A percentile compares a stretch with the other conserved stretches of the same genome.
Evolutionary conservation across 2,113 vertebrate species (phyloP).

Genomic region (Panurus biarmicus): DNA sequence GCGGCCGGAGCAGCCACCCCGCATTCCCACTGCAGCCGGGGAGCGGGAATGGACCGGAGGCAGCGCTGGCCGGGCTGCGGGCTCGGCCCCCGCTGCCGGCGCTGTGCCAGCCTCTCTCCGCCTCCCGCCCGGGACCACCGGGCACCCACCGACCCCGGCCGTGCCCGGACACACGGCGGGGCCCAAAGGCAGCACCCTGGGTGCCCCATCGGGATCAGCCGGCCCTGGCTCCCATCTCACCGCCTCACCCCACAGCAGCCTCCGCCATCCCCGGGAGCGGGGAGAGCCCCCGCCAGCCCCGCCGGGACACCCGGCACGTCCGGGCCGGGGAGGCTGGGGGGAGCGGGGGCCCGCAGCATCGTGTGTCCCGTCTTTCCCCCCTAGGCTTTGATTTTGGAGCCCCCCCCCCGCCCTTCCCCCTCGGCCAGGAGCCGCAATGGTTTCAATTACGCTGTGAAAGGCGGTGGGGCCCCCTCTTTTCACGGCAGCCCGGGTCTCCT

Average conservation of each 20-base stretch:
- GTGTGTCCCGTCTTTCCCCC: conserved; percentile 1
- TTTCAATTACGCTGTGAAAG: conserved; percentile 78
- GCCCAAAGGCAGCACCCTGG: not conserved
- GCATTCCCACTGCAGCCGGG: not conserved
- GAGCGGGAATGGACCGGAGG: not conserved
- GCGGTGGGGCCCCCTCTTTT: conserved; percentile 69
- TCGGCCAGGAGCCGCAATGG: conserved; percentile 61
- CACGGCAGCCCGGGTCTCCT: conserved; percentile 65
- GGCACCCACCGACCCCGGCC: not conserved
- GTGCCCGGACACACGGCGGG: not conserved
- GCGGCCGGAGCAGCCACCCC: not conserved
- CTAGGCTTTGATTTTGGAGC: conserved; percentile 61
- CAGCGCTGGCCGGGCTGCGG: not conserved
- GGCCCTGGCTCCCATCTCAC: not conserved
- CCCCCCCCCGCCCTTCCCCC: conserved; percentile 39
- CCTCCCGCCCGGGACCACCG: not conserved
- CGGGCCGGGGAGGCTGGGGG: not conserved
- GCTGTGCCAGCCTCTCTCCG: not conserved
- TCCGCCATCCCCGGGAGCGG: not conserved
- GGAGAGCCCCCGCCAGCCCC: not conserved
- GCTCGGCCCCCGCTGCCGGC: not conserved
- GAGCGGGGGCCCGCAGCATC: not conserved
- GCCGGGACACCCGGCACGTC: not conserved
- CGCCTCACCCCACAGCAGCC: not conserved
- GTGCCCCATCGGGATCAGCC: not conserved